Evolutionary conservation across 1,140 invertebrate genomes (phyloP), one percentile per base, ranked within the genome.

Genomic region (Trachymyrmex septentrionalis): DNA sequence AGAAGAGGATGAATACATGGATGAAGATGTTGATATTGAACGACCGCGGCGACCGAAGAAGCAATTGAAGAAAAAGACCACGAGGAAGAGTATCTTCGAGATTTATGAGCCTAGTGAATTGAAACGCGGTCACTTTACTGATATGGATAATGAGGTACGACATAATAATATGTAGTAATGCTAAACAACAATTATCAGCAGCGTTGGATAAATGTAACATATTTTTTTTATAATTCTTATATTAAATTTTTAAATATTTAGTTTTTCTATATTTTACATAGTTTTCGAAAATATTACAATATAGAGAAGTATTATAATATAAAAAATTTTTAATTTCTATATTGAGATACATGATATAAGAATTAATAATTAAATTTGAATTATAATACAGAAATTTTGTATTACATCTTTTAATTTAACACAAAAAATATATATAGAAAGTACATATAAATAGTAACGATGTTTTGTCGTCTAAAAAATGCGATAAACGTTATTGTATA

Each of bases 101-200:
- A 97, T 99, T 76, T 99, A 99, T 94, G 99, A 99, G 93, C 99
- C 99, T 0, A 98, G 97, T 93, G 99, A 99, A 94, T 96, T 99
- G 67, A 99, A 99, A 95, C 96, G 99, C 76, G 99, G 98, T 55
- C 99, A 99, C 91, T 98, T 99, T 85, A 99, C 99, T 0, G 98
- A 99, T 94, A 95, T 98, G 86, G 99, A 99, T 93, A 99, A 99
- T 95, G 97, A 98, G 93, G 97, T 98, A 90, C 89, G 87, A 57
- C 4, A 14, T 59, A 27, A 55, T 24, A 24, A 72, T 64, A 19
- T 16, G 2, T 44, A 44, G 38, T 44, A 67, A 19, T 34, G 59
- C 55, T 48, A 24, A 57, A 59, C 4, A 53, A 30, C 12, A 57
- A 38, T 67, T 69, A 81, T 71, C 0, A 27, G 2, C 12, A 0